These are phyloP conservation scores for Pegea sp. DNA, from an alignment of 23 tunicate species.

Conservation along the genomic window DNA sequence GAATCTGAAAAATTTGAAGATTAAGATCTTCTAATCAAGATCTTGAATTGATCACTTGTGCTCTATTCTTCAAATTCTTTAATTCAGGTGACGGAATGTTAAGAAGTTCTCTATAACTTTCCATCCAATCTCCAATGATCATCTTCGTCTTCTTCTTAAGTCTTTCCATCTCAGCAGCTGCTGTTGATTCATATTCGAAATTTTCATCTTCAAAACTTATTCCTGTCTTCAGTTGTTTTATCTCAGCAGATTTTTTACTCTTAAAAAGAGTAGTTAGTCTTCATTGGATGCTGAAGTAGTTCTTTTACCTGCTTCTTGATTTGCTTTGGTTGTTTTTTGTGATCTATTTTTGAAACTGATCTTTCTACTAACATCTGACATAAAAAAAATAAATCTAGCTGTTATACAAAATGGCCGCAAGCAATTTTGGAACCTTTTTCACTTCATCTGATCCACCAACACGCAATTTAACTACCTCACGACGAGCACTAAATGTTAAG, in stretches of 20 bases:
- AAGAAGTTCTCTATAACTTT: constrained; percentile 44
- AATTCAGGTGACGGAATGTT: constrained; percentile 51
- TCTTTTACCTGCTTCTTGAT: no score
- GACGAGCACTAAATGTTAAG: constrained; percentile 17
- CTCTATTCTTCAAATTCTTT: constrained; percentile 30
- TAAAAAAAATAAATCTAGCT: no score
- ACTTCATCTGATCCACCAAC: constrained; percentile 77
- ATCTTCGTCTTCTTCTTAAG: constrained; percentile 23
- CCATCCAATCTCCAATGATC: constrained; percentile 81
- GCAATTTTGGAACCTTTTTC: not conserved
- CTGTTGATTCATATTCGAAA: constrained; percentile 87
- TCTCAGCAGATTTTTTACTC: constrained; percentile 17
- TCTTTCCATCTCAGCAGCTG: constrained; percentile 54
- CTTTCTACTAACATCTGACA: no score
- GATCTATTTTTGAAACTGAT: no score
- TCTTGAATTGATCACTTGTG: constrained; percentile 13
- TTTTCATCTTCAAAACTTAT: no score
- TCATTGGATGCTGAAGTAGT: constrained; percentile 1
- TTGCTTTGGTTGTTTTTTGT: no score
- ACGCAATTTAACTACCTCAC: constrained; percentile 27
- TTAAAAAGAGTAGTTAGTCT: constrained; percentile 2
- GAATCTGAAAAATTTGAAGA: constrained; percentile 5
- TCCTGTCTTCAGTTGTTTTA: constrained; percentile 41
- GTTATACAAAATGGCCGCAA: no score
- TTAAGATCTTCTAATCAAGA: not conserved